phyloP scores from a whole-genome alignment of 2,888 invertebrate species.

The Polyommatus icarus region DNA sequence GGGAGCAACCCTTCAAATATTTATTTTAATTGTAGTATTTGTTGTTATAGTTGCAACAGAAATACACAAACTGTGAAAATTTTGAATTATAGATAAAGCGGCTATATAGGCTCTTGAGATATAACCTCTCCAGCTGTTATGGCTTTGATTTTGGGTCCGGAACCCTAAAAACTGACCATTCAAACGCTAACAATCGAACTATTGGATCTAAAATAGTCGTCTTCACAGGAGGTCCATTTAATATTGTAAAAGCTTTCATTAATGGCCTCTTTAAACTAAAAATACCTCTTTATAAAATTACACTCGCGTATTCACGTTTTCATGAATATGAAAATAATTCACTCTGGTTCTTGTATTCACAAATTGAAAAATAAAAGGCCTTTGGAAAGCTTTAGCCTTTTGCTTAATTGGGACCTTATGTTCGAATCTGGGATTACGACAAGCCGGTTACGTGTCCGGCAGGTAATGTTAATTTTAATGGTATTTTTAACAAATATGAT shows the following conservation, averaged over 20 bases:
- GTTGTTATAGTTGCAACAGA: too few species aligned
- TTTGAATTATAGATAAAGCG: too few species aligned
- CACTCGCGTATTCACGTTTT: neutral
- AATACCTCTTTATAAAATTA: conserved; percentile 4
- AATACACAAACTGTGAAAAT: too few species aligned
- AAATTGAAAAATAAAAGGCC: conserved; percentile 4
- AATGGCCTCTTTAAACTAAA: neutral
- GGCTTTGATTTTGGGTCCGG: too few species aligned
- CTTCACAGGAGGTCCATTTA: neutral
- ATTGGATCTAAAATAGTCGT: neutral
- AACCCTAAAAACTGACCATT: too few species aligned
- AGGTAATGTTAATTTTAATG: neutral
- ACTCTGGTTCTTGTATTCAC: conserved; percentile 4
- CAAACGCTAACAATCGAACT: neutral
- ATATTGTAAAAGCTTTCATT: neutral
- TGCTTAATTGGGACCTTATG: conserved; percentile 10
- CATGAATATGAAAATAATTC: conserved; percentile 16
- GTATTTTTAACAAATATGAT: neutral
- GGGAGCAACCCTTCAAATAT: too few species aligned
- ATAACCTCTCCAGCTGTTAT: too few species aligned
- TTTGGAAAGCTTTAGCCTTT: conserved; percentile 22
- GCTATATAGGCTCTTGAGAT: too few species aligned
- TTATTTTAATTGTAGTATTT: too few species aligned
- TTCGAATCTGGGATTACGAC: neutral
- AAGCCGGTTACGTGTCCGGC: neutral